A percentile compares a stretch with the other conserved stretches of the same genome.
These are phyloP conservation scores for Orthonychiurus folsomi DNA, from an alignment of 2,888 invertebrate genomes.

Conservation along the genomic window DNA sequence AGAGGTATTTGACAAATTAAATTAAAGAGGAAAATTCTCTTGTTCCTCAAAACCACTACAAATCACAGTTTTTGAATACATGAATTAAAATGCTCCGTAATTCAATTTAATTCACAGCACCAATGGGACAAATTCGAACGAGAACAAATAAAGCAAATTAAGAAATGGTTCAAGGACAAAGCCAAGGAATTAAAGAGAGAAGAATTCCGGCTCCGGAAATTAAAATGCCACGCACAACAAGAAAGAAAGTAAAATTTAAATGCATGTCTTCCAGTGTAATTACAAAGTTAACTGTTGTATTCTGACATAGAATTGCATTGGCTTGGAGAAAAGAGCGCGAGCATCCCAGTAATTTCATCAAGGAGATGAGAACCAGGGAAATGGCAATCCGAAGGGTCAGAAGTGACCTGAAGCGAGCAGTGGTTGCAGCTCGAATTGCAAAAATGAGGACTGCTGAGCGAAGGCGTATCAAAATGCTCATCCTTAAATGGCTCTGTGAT, in stretches of 20 bases:
- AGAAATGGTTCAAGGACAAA: neutral
- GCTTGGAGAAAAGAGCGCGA: neutral
- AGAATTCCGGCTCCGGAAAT: neutral
- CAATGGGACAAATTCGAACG: neutral
- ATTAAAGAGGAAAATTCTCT: no score
- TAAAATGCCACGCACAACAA: neutral
- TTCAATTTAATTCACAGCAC: neutral
- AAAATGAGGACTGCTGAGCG: constrained; percentile 8
- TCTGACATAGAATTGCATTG: neutral
- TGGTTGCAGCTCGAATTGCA: constrained; percentile 6
- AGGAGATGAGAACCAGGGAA: constrained; percentile 14
- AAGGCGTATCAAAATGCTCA: neutral
- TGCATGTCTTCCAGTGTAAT: neutral
- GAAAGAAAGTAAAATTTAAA: constrained; percentile 9
- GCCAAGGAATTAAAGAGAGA: neutral
- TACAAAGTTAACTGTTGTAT: neutral
- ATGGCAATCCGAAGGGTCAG: constrained; percentile 9
- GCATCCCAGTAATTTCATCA: constrained; percentile 13
- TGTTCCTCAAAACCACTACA: no score
- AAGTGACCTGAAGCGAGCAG: constrained; percentile 11
- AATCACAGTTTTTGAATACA: no score
- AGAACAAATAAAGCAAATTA: neutral
- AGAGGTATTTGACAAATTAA: constrained; percentile 13
- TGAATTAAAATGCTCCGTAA: no score
- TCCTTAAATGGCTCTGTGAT: constrained; percentile 17